A percentile compares a stretch with the other conserved stretches of the same genome.
Evolutionary conservation across 2,888 invertebrate species (phyloP).

Genomic region (Heteropelma amictum): DNA sequence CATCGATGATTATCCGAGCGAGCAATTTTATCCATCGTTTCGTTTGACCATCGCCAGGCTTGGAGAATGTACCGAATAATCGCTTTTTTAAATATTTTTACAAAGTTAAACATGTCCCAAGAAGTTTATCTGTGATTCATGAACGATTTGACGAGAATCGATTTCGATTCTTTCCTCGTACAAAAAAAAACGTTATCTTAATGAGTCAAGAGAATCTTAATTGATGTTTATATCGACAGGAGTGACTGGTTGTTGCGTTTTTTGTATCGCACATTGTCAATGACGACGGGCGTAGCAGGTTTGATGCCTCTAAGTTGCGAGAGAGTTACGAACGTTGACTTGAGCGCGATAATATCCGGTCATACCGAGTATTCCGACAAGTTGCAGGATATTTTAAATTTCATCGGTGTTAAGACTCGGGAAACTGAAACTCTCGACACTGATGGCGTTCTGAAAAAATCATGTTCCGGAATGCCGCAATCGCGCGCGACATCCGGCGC

Average conservation of each 20-base stretch:
- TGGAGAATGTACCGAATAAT: no score
- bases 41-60: no score
- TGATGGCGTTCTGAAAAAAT: conserved; percentile 68
- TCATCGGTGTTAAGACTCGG: conserved; percentile 71
- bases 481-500: conserved; percentile 20
- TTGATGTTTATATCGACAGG: conserved; percentile 67
- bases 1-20: no score
- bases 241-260: conserved; percentile 84
- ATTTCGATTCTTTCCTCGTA: no score
- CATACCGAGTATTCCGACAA: conserved; percentile 82
- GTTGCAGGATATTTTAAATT: conserved; percentile 79
- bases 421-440: conserved; percentile 62
- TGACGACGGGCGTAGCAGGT: conserved; percentile 81
- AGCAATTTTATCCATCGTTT: no score
- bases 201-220: background rate
- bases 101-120: no score
- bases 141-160: no score
- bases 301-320: conserved; percentile 80
- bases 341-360: conserved; percentile 80
- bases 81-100: no score
- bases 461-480: conserved; percentile 68
- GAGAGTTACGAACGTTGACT: conserved; percentile 81
- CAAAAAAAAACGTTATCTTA: background rate
- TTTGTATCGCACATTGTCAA: conserved; percentile 82
- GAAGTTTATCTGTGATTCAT: no score